Base-by-base conservation (phyloP, 1,140 invertebrate species). In the Neodiprion pinetum region DNA sequence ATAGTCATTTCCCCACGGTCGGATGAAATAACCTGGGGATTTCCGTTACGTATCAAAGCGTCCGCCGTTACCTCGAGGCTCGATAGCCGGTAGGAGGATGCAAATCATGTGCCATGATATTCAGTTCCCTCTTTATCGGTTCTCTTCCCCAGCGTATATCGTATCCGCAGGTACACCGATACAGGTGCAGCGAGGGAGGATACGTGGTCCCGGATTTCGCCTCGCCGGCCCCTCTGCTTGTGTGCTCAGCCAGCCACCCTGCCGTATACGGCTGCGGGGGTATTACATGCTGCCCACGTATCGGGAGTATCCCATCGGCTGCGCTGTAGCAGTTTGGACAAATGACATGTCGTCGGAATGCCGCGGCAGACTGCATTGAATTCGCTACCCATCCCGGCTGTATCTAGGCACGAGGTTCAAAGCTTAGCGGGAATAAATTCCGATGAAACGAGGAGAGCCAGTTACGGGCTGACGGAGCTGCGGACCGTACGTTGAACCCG, bases 171-270 rank as follows among this genome's bases (percentile, higher is more conserved):
- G 53, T 61, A 17, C 4, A 61, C 53, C 53, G 53, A 61, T 12
- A 17, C 28, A 40, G 28, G 28, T 40, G 28, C 28, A 40, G 28
- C 28, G 1, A 5, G 28, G 28, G 1, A 5, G 28, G 28, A 40
- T 40, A 40, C 28, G 28, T 40, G 28, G 1, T 40, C 28, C 28
- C 49, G 40, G 49, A 61, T 75, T 77, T 50, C 72, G 71, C 72
- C n/a, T 67, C 47, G 21, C 70, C 40, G 23, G 2, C 14, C 28
- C 28, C 68, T n/a, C 23, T 14, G 48, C 50, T 40, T 40, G 28
- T 40, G 28, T 40, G 28, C 28, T 40, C 28, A 40, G 28, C 28
- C 2, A 40, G 28, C 28, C 28, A 40, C 28, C 28, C 28, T 40
- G 28, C 2, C 28, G 28, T 61, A 61, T 61, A 61, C 53, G 28